Evolutionary conservation across 2,888 invertebrate genomes (phyloP).

Genomic region (Griposia aprilina): DNA sequence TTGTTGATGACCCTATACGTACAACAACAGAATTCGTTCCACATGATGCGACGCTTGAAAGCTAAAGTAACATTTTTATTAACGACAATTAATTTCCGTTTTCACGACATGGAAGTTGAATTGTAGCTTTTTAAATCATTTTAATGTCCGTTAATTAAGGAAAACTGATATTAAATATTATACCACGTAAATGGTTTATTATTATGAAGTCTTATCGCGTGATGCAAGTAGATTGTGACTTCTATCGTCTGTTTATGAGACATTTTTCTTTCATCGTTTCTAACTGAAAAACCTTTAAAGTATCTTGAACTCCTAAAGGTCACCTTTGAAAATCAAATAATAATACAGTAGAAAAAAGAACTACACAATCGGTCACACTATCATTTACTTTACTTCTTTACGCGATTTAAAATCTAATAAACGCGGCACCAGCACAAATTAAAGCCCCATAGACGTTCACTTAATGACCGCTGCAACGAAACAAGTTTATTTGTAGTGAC

Average conservation of each 20-base stretch:
- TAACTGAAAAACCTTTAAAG: not conserved
- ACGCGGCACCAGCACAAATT: conserved; percentile 32
- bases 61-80: conserved; percentile 63
- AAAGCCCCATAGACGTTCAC: conserved; percentile 44
- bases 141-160: conserved; percentile 29
- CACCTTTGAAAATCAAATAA: not conserved
- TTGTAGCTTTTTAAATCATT: conserved; percentile 42
- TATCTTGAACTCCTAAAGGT: conserved; percentile 5
- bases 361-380: not conserved
- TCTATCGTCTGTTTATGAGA: conserved; percentile 10
- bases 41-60: conserved; percentile 59
- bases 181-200: conserved; percentile 20
- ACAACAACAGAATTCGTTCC: conserved; percentile 57
- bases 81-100: conserved; percentile 61
- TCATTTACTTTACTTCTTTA: conserved; percentile 29
- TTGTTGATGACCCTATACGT: conserved; percentile 43
- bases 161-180: conserved; percentile 37
- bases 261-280: conserved; percentile 1
- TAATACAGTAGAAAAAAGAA: conserved; percentile 12
- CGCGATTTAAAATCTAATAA: conserved; percentile 48
- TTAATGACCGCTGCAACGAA: conserved; percentile 46
- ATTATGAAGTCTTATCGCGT: conserved; percentile 12
- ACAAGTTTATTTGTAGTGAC: conserved; percentile 50
- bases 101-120: conserved; percentile 43
- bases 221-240: not conserved